Evolutionary conservation across 2,888 invertebrate species (phyloP), one percentile per base, ranked within the genome.

Genomic region (Automeris io): DNA sequence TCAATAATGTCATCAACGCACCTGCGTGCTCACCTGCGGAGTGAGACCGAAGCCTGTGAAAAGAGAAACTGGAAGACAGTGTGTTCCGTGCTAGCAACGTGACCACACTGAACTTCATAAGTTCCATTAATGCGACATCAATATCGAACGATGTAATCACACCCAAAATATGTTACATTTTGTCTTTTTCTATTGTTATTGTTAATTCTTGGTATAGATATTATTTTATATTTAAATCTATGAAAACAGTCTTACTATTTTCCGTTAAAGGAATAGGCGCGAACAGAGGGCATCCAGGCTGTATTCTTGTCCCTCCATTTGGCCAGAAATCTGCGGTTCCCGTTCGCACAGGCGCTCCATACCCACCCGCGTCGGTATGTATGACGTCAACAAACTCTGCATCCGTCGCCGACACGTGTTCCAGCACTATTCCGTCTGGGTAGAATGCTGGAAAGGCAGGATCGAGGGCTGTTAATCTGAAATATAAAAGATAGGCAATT

Each of bases 321-420:
- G 90, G 90, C 90, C 90, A 90, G 65, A 90, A 90, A 52, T 90
- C 90, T 0, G 74, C 89, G 0, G 89, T 88, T 1, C 90, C 90
- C 0, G 90, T 89, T 9, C 73, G 63, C 1, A 87, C 81, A 0
- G 90, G 90, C 0, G 90, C 89, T 0, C 90, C 90, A 42, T 90
- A 90, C 0, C 85, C 75, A 18, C 90, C 90, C 0, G 90, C 90
- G 49, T 92, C 91, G 0, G 92, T 91, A 57, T 93, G 93, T 41
- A 93, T 91, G 3, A 92, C 87, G 62, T 92, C 90, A 1, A 90
- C 90, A 31, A 90, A 89, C 34, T 88, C 86, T 0, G 90, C 90
- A 57, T 90, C 90, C 1, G 69, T 71, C 2, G 79, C 77, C 24
- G 53, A 76, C 7, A 90, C 62, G 47, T 89, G 90, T 8, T 81